phyloP scores from a whole-genome alignment of 2,888 invertebrate genomes.

The Macaria liturata region DNA sequence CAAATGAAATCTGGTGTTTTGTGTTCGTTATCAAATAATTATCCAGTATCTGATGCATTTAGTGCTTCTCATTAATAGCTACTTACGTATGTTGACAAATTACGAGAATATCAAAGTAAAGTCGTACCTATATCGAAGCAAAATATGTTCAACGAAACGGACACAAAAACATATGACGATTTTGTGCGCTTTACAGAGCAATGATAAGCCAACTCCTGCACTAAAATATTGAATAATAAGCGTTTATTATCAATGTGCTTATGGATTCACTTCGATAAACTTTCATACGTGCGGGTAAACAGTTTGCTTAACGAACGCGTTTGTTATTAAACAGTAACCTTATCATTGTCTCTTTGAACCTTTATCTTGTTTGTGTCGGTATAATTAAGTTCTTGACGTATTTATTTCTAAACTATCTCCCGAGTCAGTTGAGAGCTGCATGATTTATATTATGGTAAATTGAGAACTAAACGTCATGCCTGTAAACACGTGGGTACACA shows the following conservation, averaged over 20 bases:
- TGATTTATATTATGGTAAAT: constrained; percentile 35
- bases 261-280: constrained; percentile 19
- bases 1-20: no score
- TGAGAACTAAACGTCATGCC: constrained; percentile 34
- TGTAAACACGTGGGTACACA: constrained; percentile 40
- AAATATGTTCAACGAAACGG: no score
- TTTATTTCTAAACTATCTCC: constrained; percentile 49
- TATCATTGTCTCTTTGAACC: constrained; percentile 48
- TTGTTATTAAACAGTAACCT: constrained; percentile 43
- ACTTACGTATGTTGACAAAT: no score
- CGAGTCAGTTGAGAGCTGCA: constrained; percentile 37
- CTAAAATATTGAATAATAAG: constrained; percentile 6
- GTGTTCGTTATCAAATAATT: no score
- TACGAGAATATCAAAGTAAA: no score
- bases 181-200: background rate
- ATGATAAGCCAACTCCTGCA: constrained; percentile 5
- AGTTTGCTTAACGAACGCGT: constrained; percentile 25
- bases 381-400: constrained; percentile 31
- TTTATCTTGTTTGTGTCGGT: constrained; percentile 60
- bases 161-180: background rate
- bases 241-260: constrained; percentile 7
- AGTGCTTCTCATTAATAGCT: no score
- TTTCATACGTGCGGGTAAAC: constrained; percentile 21
- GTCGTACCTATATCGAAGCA: no score
- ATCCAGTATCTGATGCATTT: no score